Evolutionary conservation across 1,140 invertebrate genomes (phyloP), one percentile per base, ranked within the genome.

Genomic region (Globodera rostochiensis): DNA sequence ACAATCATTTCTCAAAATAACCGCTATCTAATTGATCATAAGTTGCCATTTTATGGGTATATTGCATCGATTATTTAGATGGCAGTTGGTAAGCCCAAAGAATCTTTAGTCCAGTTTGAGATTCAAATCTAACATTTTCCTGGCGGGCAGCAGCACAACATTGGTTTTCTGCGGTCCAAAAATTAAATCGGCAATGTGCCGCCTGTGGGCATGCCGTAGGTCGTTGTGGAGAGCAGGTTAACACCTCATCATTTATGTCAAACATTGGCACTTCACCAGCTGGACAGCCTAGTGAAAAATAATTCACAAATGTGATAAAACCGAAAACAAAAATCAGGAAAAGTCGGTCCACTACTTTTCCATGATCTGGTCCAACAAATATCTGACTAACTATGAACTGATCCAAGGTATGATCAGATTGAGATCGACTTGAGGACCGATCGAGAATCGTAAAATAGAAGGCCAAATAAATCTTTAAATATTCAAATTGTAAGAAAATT

Each of bases 121-220:
- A 67, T 60, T 69, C 7, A 15, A 15, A 75, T 13, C 8, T 15
- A n/a, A 49, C 64, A 76, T 64, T 36, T 15, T 46, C 25, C 45
- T 77, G n/a, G 47, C 47, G 66, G 46, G 57, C 49, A 4, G n/a
- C 45, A 50, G 57, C 73, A 53, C 85, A 86, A 64, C 85, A 86
- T 57, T 86, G 85, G 67, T 86, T 69, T 19, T 66, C 73, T 8
- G 85, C 85, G 3, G 80, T 86, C 85, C 85, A 86, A 73, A 86
- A 86, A 66, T 86, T 86, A 76, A 86, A 86, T n/a, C 78, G 77
- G 77, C 85, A 86, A 6, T 57, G 49, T 3, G 81, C 74, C 21
- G 74, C 79, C 64, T 77, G 74, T 4, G 85, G 85, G 71, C 85
- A 86, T 15, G 82, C 66, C 19, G 45, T 45, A 11, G 13, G 45